Evolutionary conservation across 2,888 invertebrate species (phyloP).

Genomic region (Mechanitis mazaeus): DNA sequence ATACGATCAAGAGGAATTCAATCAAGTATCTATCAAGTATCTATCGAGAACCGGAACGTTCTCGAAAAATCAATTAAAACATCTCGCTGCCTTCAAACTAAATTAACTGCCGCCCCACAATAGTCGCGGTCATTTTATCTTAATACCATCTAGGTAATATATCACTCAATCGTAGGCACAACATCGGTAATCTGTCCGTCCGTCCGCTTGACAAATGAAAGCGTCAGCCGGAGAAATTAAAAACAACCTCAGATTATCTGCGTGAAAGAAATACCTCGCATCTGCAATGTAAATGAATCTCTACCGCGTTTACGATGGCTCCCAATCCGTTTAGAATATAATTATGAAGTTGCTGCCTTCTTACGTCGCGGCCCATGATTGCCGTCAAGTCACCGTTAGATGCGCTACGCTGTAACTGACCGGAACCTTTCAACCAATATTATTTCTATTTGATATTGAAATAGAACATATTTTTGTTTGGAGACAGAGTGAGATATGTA

Average conservation of each 20-base stretch:
- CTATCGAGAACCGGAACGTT: slow-evolving; percentile 20
- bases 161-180: slow-evolving; percentile 47
- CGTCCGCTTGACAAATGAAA: slow-evolving; percentile 48
- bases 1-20: slow-evolving; percentile 24
- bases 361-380: slow-evolving; percentile 23
- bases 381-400: slow-evolving; percentile 31
- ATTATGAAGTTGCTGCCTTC: slow-evolving; percentile 26
- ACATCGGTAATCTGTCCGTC: slow-evolving; percentile 43
- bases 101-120: slow-evolving; percentile 43
- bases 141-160: slow-evolving; percentile 51
- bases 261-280: slow-evolving; percentile 23
- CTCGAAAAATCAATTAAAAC: slow-evolving; percentile 36
- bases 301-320: slow-evolving; percentile 23
- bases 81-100: slow-evolving; percentile 35
- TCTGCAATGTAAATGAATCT: slow-evolving; percentile 20
- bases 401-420: slow-evolving; percentile 9
- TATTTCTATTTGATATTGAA: slow-evolving; percentile 11
- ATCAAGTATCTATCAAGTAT: slow-evolving; percentile 27
- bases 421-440: not conserved
- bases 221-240: slow-evolving; percentile 45
- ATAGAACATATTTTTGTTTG: slow-evolving; percentile 26
- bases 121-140: slow-evolving; percentile 41
- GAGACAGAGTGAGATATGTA: not conserved
- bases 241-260: slow-evolving; percentile 50
- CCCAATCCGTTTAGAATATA: slow-evolving; percentile 18